Evolutionary conservation across 2,113 vertebrate species (phyloP).

Genomic region (Syngnathus scovelli): DNA sequence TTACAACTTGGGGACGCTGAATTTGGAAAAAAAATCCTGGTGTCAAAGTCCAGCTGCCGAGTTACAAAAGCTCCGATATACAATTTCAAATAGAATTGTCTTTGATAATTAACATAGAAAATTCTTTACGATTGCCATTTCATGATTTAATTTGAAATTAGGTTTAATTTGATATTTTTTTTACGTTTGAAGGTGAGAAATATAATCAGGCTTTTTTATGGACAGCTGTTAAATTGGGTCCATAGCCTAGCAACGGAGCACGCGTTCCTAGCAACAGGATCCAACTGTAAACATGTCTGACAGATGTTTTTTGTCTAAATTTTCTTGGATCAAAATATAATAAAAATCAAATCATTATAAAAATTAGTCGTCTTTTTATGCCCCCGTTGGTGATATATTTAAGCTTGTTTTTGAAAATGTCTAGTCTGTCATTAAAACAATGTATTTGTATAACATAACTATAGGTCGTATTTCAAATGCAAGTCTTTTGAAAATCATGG

Average conservation of each 20-base stretch:
- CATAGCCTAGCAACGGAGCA: constrained; percentile 45
- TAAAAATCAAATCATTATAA: too few species aligned
- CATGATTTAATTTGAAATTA: neutral
- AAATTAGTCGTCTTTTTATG: neutral
- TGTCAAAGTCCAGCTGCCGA: constrained; percentile 29
- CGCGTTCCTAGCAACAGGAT: constrained; percentile 51
- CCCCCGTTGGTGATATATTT: neutral
- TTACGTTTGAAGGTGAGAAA: neutral
- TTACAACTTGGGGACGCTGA: neutral
- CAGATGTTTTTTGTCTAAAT: neutral
- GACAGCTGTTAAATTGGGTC: constrained; percentile 27
- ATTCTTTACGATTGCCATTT: neutral
- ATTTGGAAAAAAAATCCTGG: neutral
- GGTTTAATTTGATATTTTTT: neutral
- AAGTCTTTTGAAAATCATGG: neutral
- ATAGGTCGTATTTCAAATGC: neutral
- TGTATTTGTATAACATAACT: neutral
- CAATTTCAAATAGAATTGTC: neutral
- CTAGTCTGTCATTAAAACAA: neutral
- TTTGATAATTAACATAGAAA: neutral
- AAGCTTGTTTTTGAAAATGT: neutral
- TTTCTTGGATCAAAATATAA: neutral
- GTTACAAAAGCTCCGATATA: constrained; percentile 6
- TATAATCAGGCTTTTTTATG: constrained; percentile 17
- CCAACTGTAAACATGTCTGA: constrained; percentile 20